Percentiles rank a stretch among this genome's conserved stretches.
Evolutionary conservation across 2,113 vertebrate species (phyloP).

Genomic region (Anser cygnoides): DNA sequence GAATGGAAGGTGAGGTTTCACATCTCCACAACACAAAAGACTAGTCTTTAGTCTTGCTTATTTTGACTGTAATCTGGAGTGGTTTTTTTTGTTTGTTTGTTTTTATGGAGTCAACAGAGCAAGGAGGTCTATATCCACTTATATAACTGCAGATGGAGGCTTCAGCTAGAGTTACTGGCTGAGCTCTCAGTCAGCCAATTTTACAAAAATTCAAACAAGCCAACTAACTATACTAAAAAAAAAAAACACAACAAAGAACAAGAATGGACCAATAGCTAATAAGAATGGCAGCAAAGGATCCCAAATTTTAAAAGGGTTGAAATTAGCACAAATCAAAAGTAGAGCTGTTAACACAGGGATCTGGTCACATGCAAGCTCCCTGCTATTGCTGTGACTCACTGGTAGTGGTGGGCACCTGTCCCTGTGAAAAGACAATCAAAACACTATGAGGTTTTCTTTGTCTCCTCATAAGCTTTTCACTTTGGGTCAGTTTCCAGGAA

Average conservation of each 20-base stretch:
- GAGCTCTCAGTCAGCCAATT: not conserved
- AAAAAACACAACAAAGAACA: not conserved
- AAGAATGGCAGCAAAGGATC: not conserved
- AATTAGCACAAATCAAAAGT: not conserved
- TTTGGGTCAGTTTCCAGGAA: not conserved
- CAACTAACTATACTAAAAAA: not conserved
- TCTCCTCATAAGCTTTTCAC: not conserved
- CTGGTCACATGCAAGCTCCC: not conserved
- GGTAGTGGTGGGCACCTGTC: fast-evolving
- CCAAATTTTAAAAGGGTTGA: not conserved
- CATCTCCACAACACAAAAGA: not conserved
- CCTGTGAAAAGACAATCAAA: not conserved
- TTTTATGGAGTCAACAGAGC: not conserved
- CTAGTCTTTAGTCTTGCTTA: not conserved
- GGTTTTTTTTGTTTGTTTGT: not conserved
- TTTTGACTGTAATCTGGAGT: not conserved
- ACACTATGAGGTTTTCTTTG: not conserved
- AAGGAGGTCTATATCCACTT: not conserved
- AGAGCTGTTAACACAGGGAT: not conserved
- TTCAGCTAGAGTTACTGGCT: not conserved
- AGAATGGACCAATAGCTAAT: not conserved
- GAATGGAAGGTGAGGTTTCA: not conserved
- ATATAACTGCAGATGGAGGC: not conserved
- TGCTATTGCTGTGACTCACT: not conserved
- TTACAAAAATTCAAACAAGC: not conserved